A percentile compares a stretch with the other conserved stretches of the same genome.
These are phyloP conservation scores for Cyphomyrus discorhynchus DNA, from an alignment of 2,113 vertebrate species.

Conservation along the genomic window DNA sequence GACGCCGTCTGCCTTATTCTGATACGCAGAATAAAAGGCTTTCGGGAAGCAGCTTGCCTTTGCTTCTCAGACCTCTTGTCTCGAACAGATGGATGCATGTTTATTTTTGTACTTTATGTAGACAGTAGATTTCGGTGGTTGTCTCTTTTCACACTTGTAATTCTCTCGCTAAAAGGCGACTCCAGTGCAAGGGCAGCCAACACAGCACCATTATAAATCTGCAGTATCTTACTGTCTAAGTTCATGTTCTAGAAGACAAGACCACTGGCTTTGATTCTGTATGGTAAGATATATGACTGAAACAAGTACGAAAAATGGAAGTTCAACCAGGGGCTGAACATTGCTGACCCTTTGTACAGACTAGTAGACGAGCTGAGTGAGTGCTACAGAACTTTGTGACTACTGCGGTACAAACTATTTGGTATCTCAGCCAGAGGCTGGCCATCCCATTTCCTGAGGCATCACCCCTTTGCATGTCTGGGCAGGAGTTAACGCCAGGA, in stretches of 20 bases:
- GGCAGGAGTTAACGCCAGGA: background rate
- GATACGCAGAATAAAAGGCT: background rate
- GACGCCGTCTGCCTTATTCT: background rate
- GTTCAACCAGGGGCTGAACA: background rate
- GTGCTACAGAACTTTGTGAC: background rate
- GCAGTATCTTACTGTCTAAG: background rate
- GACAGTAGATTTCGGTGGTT: background rate
- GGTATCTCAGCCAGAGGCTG: background rate
- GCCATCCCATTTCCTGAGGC: background rate
- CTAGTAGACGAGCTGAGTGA: background rate
- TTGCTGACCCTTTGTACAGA: background rate
- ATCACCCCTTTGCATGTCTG: background rate
- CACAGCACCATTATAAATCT: background rate
- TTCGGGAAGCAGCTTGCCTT: background rate
- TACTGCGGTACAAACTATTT: background rate
- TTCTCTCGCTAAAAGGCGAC: constrained; percentile 4
- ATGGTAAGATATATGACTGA: background rate
- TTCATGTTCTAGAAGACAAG: background rate
- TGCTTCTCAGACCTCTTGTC: background rate
- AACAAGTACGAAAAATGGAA: background rate
- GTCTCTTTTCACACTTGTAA: constrained; percentile 10
- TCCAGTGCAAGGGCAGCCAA: background rate
- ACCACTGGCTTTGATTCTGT: background rate
- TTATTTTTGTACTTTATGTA: background rate
- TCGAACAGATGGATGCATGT: background rate